Base-by-base conservation (phyloP, 2,113 vertebrate genomes). In the Oncorhynchus masou region DNA sequence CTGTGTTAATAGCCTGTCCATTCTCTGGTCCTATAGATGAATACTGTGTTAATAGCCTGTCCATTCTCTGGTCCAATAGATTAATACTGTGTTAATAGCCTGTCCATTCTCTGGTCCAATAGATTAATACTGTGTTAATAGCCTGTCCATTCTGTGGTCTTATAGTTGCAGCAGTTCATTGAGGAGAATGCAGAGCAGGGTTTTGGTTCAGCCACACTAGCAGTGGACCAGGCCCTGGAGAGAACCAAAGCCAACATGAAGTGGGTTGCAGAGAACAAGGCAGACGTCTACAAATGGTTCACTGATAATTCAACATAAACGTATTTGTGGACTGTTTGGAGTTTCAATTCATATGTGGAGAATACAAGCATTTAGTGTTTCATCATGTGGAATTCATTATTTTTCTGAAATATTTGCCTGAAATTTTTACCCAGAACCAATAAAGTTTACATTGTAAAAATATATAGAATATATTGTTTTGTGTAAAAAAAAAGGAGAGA, bases 121-220 rank as follows among this genome's bases (percentile, higher is more conserved):
- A 54, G 51, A 2, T 45, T 5, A 12, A 62, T 62, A 22, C 59
- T 62, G n/a, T n/a, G 8, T 22, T 8, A 22, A 62, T 62, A 62
- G 11, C n/a, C 15, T 57, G 54, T 57, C 16, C 5, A 4, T n/a
- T 57, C 15, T 69, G 19, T 39, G 34, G 62, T 27, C 16, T 16
- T 22, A 34, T 90, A 98, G 97, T 83, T 98, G 88, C 86, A 93
- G 73, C 88, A 90, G 79, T 98, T 98, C 83, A 93, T 95, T 86
- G 0, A 27, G 0, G 88, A 94, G 0, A 92, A 95, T 8, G 22
- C 71, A 3, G 82, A 87, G 0, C 65, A 72, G 0, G 93, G 95
- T 11, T 92, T 95, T 0, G 94, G 93, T 45, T 93, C 93, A 0
- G 94, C 79, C 31, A 88, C 90, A 0, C 48, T 86, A 5, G 81